Evolutionary conservation across 2,113 vertebrate species (phyloP), one percentile per base, ranked within the genome.

Genomic region (Scalopus aquaticus): DNA sequence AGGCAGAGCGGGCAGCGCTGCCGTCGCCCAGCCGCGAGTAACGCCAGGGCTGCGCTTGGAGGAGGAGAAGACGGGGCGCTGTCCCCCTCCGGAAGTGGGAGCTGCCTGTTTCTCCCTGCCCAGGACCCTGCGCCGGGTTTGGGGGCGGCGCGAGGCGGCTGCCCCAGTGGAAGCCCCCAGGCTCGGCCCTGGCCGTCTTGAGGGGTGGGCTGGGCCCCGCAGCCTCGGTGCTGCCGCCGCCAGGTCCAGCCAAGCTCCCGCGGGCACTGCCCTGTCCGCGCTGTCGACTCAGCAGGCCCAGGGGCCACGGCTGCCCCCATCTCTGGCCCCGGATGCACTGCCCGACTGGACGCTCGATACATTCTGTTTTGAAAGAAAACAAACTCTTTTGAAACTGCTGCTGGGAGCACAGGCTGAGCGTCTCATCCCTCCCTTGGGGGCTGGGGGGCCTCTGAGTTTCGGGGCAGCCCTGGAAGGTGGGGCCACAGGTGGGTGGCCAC

Each of bases 281-380:
- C 35, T 26, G 93, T 60, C 19, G 17, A n/a, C 65, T 76, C 65
- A n/a, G 93, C 82, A 26, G 2, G 9, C 46, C 11, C 72, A 12
- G 72, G 1, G 46, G 26, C 35, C n/a, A 26, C 39, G 4, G 84
- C 44, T 6, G 54, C 30, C 56, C 30, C 35, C 58, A n/a, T 51
- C 35, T 19, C 91, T 62, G 95, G 67, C 54, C 65, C 79, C 56
- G 32, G 74, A 82, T 70, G 56, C 49, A 1, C 70, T 42, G 81
- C 76, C 44, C 15, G 2, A 70, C 56, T 0, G 1, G 88, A n/a
- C 80, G 85, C 96, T 96, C 88, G 26, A 94, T 94, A 96, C 3
- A 0, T 24, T 74, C 84, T 96, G 91, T 97, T 96, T 95, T 94
- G 91, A 96, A 94, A 95, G 93, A 95, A 96, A 95, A 97, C 95